Evolutionary conservation across 2,797 vertebrate genomes (phyloP), one percentile per base, ranked within the genome.

Genomic region (Varecia variegata): DNA sequence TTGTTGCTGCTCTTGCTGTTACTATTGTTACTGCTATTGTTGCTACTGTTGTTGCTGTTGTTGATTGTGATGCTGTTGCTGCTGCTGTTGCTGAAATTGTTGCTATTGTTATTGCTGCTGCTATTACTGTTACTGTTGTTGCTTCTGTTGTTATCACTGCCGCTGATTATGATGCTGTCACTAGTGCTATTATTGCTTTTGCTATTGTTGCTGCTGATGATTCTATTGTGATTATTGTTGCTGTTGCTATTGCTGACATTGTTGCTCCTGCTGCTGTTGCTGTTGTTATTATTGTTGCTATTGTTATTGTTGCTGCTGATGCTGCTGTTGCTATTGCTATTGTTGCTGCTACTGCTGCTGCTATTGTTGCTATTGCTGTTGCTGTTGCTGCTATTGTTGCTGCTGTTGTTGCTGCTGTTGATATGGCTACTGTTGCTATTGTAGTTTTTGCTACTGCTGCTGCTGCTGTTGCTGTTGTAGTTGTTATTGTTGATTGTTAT

Each of bases 271-370:
- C 0, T 35, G 1, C 1, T 68, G 11, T 3, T 56, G 1, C 2
- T 35, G 1, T 2, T n/a, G 2, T 1, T 80, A 8, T 1, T 71
- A 2, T 1, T 80, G 43, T 1, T 80, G 43, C 1, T 43, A 2
- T 1, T 17, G 3, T 0, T 27, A 0, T 0, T 71, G 0, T 11
- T 43, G 32, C 3, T 50, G 43, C 0, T 35, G 14, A 4, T 40
- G 40, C 5, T 40, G 40, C 3, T 74, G 4, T 0, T 38, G 40
- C 40, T 40, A 18, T 0, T 77, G 4, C 0, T n/a, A 3, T 0
- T 50, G 27, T 6, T 13, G 0, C 0, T 54, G 10, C 0, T 70
- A 3, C 0, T 58, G 9, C 1, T 50, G 3, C 2, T 82, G 2
- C 0, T 50, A 1, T 3, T n/a, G 0, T 1, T 30, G 7, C 3